Base-by-base conservation (phyloP, 2,888 invertebrate species). In the Parnassius orleans region DNA sequence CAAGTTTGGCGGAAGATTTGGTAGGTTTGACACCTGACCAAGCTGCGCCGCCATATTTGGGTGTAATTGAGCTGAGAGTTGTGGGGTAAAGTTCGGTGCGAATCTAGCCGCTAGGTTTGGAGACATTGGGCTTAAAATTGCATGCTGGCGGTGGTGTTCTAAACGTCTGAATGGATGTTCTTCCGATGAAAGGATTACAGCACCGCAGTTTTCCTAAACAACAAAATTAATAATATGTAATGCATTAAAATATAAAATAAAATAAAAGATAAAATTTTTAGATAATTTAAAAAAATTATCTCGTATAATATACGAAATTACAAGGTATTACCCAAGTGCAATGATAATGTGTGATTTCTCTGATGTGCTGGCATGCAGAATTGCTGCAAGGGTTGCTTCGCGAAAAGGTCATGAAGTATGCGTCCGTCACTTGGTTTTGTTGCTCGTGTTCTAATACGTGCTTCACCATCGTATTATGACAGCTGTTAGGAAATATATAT, bases 371-470 rank as follows among this genome's bases (percentile, higher is more conserved):
- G 74, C 96, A 96, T 44, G 92, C 92, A 33, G 95, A 94, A 69
- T 93, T 94, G 59, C 93, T 93, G 73, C 95, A 95, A 0, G 91
- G 92, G 57, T 93, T 94, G 65, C 93, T 93, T 56, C 95, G 93
- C 3, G 93, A 93, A 55, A 93, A 93, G 0, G 93, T 93, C 79
- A 94, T 94, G 79, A 94, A 95, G 77, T 95, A 95, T 2, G 95
- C 94, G 24, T 96, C 96, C 0, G 96, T 96, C 58, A 97, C 95
- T 72, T 96, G 94, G 76, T 96, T 96, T 82, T 98, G 97, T 64
- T 96, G 95, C 75, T 97, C 97, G 80, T 98, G 98, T 71, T 96
- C 96, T 81, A 96, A 93, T 0, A 97, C 95, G 77, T 98, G 98
- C 72, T 97, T 97, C 68, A 96, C 92, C 70, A 97, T 97, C 10